Evolutionary conservation across 2,113 vertebrate species (phyloP).

Genomic region (Tor tambroides): DNA sequence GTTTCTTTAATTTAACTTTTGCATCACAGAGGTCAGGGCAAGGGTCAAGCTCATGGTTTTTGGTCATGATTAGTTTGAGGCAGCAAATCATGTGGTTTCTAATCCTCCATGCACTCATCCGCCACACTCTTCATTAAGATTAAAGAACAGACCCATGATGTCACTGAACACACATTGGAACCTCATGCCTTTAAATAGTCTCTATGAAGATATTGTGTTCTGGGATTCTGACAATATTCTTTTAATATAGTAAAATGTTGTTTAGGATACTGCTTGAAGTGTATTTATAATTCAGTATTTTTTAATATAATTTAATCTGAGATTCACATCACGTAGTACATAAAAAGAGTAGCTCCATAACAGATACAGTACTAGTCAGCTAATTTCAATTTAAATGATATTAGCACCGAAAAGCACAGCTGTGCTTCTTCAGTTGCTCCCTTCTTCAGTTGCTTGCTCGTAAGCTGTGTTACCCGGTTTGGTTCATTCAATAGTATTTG

Average conservation of each 20-base stretch:
- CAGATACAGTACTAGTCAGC: no score
- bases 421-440: no score
- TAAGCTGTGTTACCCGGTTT: no score
- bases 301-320: no score
- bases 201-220: background rate
- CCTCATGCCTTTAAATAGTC: background rate
- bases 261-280: background rate
- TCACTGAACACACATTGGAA: background rate
- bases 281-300: no score
- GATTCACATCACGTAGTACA: no score
- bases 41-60: background rate
- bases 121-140: slow-evolving; percentile 38
- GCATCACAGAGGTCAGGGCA: slow-evolving; percentile 16
- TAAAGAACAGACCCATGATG: background rate
- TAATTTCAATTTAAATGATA: no score
- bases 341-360: no score
- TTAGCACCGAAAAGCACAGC: no score
- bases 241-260: background rate
- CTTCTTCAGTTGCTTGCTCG: no score
- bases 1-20: slow-evolving; percentile 41
- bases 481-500: no score
- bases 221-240: background rate
- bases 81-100: background rate
- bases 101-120: slow-evolving; percentile 18
- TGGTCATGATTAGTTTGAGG: slow-evolving; percentile 30